A percentile compares a stretch with the other conserved stretches of the same genome.
These are phyloP conservation scores for Sisyra nigra DNA, from an alignment of 2,888 invertebrate genomes.

Conservation along the genomic window DNA sequence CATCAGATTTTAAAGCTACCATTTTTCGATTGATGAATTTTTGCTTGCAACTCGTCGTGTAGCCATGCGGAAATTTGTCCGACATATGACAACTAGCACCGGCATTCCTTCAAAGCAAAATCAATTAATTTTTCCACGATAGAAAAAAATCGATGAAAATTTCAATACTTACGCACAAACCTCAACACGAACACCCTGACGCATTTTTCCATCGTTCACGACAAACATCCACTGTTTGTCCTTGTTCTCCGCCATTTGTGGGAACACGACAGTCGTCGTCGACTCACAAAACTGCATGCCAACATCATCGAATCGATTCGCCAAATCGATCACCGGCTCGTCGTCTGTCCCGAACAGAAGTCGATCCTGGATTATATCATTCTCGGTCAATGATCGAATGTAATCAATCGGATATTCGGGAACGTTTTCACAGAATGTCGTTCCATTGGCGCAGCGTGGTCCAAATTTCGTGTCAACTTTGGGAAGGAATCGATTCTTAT, in stretches of 20 bases:
- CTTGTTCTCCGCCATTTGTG: constrained; percentile 39
- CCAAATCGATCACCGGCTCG: background rate
- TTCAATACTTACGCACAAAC: constrained; percentile 45
- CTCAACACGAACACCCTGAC: constrained; percentile 59
- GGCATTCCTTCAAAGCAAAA: too few relatives aligned
- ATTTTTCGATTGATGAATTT: constrained; percentile 38
- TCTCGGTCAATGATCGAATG: background rate
- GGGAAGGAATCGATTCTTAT: too few relatives aligned
- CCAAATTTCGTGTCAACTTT: background rate
- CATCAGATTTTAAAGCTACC: constrained; percentile 31
- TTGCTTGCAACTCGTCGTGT: constrained; percentile 35
- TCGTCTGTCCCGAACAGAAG: background rate
- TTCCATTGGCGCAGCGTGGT: background rate
- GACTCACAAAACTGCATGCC: constrained; percentile 19
- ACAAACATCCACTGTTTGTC: constrained; percentile 51
- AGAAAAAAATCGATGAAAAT: background rate
- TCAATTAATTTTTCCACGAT: too few relatives aligned
- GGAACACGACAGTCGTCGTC: constrained; percentile 36
- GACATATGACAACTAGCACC: constrained; percentile 31
- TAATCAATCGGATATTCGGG: background rate
- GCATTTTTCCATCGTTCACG: constrained; percentile 44
- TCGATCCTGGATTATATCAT: background rate
- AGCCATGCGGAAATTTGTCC: constrained; percentile 27
- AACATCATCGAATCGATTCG: constrained; percentile 12
- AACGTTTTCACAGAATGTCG: background rate